These are phyloP conservation scores for Carcharodon carcharias DNA, from an alignment of 2,797 vertebrate species.

Conservation along the genomic window DNA sequence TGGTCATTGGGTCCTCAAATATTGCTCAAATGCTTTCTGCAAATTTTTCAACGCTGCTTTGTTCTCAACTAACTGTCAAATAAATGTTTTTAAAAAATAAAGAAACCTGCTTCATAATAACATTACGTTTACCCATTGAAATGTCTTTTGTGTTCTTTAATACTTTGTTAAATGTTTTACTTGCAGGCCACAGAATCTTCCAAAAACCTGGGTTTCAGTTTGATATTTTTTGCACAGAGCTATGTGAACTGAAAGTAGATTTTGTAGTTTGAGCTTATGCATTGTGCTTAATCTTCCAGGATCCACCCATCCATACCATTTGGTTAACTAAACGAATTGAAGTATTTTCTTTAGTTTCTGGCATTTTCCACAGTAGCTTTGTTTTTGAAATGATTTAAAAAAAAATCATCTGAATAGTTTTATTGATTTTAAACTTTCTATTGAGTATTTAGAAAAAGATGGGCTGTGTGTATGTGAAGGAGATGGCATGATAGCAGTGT, in stretches of 20 bases:
- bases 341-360: neutral
- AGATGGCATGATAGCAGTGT: neutral
- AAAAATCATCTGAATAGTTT: neutral
- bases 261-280: neutral
- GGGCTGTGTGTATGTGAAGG: neutral
- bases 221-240: neutral
- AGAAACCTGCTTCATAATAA: neutral
- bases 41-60: neutral
- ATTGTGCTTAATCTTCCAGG: neutral
- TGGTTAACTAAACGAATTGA: neutral
- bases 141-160: neutral
- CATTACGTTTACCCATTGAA: too few species aligned
- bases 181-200: neutral
- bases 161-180: neutral
- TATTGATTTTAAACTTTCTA: neutral
- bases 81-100: neutral
- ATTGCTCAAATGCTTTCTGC: neutral
- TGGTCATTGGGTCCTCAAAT: neutral
- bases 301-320: neutral
- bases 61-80: neutral
- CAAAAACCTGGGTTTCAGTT: neutral
- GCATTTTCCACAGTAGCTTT: neutral
- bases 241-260: neutral
- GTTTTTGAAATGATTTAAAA: neutral
- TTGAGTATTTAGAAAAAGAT: neutral